These are phyloP conservation scores for Synanceia verrucosa DNA, from an alignment of 2,797 vertebrate genomes.

Conservation along the genomic window DNA sequence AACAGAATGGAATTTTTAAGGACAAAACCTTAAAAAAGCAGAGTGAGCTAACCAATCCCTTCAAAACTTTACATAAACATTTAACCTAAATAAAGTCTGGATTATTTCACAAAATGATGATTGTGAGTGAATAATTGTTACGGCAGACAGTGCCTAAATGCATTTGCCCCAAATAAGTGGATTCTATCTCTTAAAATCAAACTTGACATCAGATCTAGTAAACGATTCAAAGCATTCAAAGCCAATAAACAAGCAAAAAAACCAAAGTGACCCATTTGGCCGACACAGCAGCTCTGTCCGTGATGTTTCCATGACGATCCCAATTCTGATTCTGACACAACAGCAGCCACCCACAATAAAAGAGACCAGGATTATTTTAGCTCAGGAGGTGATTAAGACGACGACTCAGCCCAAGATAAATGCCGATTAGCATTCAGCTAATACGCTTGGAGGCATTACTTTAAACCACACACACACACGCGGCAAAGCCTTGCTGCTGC, in stretches of 20 bases:
- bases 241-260: background rate
- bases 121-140: background rate
- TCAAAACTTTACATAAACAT: background rate
- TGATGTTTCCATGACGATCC: conserved; percentile 49
- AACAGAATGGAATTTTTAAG: no score
- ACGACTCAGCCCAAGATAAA: conserved; percentile 16
- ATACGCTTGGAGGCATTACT: background rate
- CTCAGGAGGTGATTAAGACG: conserved; percentile 1
- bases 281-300: background rate
- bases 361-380: conserved; percentile 8
- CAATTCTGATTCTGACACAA: background rate
- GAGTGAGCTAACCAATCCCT: no score
- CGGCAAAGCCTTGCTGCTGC: background rate
- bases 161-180: no score
- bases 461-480: background rate
- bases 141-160: background rate
- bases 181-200: background rate
- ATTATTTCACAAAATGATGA: background rate
- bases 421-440: conserved; percentile 23
- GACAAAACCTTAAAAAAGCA: no score
- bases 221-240: background rate
- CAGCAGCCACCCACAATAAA: background rate
- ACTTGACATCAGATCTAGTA: background rate
- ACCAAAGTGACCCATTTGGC: conserved; percentile 21
- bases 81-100: no score